phyloP scores from a whole-genome alignment of 2,113 vertebrate genomes.

The Pterocles gutturalis region DNA sequence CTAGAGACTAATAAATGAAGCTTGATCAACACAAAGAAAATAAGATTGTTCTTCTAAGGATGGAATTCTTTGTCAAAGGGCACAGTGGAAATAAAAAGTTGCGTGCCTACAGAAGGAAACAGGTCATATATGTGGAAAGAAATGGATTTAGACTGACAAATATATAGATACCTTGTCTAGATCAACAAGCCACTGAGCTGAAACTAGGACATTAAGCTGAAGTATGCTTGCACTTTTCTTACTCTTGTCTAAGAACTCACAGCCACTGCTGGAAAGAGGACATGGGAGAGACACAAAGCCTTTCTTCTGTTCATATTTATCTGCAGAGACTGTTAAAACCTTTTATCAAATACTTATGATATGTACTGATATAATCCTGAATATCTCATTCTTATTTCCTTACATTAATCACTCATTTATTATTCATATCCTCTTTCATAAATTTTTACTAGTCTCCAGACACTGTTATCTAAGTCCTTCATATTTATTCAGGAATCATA shows the following conservation, averaged over 20 bases:
- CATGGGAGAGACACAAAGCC: neutral
- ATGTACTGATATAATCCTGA: neutral
- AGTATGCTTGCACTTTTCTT: neutral
- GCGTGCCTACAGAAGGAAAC: neutral
- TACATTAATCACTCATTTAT: slow-evolving; percentile 7
- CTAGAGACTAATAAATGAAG: neutral
- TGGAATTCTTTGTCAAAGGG: neutral
- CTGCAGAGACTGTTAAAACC: neutral
- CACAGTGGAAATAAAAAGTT: neutral
- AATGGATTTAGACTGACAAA: neutral
- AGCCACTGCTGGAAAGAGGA: neutral
- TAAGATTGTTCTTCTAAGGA: neutral
- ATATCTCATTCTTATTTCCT: neutral
- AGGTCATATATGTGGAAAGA: neutral
- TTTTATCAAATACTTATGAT: neutral
- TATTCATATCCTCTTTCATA: slow-evolving; percentile 12
- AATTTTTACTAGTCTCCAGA: neutral
- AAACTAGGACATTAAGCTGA: neutral
- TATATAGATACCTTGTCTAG: neutral
- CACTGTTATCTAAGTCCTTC: slow-evolving; percentile 3
- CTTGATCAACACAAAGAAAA: neutral
- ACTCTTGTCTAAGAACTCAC: neutral
- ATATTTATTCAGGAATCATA: slow-evolving; percentile 32
- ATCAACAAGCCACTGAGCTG: neutral
- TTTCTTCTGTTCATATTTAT: slow-evolving; percentile 1